Conservation (phyloP, 2,113 vertebrate species). For the Hippocampus comes region DNA sequence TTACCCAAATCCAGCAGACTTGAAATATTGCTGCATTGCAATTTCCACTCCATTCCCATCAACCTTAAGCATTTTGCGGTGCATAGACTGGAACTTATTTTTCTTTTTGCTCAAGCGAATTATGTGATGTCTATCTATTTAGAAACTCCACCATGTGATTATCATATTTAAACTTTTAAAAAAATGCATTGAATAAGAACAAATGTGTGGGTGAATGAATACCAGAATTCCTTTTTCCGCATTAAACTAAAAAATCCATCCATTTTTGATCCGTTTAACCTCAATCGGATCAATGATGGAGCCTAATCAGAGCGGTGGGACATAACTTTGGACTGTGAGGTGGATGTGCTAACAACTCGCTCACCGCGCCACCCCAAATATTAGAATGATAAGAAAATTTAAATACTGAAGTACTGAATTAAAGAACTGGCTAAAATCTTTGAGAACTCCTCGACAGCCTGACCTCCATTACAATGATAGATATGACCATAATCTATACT, state of each 20-base stretch:
- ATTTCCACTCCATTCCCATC: slow-evolving; percentile 42
- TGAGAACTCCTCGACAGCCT: background rate
- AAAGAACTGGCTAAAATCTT: too few species aligned
- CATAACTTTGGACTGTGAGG: background rate
- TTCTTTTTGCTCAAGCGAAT: slow-evolving; percentile 6
- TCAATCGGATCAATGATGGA: background rate
- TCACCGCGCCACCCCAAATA: slow-evolving; percentile 10
- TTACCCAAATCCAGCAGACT: slow-evolving; percentile 35
- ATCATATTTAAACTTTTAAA: background rate
- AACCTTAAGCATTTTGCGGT: slow-evolving; percentile 34
- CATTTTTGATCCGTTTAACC: background rate
- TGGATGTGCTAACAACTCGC: background rate
- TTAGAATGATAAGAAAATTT: slow-evolving; percentile 35
- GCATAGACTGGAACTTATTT: slow-evolving; percentile 28
- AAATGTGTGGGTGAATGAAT: slow-evolving; percentile 15
- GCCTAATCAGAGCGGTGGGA: too few species aligned
- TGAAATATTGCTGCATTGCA: slow-evolving; percentile 49
- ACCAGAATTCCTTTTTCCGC: slow-evolving; percentile 20
- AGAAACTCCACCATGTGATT: slow-evolving; percentile 8
- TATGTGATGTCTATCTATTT: slow-evolving; percentile 16
- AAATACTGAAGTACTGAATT: slow-evolving; percentile 35
- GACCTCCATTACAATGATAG: background rate
- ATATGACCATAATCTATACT: background rate
- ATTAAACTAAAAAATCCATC: background rate
- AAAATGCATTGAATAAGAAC: slow-evolving; percentile 18